Evolutionary conservation across 2,113 vertebrate genomes (phyloP).

Genomic region (Podocnemis expansa): DNA sequence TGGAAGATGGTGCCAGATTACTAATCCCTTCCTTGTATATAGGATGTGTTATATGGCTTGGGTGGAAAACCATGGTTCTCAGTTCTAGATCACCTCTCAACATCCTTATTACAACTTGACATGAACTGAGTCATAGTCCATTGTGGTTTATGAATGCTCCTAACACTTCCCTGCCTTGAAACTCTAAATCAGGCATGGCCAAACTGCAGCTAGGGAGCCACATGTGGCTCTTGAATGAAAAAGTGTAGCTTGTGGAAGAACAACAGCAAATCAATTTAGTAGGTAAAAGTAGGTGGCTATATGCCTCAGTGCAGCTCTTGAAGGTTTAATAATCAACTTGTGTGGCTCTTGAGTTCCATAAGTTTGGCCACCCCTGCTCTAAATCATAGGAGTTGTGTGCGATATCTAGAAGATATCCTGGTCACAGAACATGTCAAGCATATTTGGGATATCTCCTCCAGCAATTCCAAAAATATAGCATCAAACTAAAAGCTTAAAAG

Average conservation of each 20-base stretch:
- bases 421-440: background rate
- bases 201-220: too few relatives aligned
- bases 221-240: too few relatives aligned
- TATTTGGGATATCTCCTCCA: background rate
- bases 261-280: too few relatives aligned
- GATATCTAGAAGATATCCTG: too few relatives aligned
- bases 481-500: background rate
- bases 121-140: background rate
- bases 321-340: too few relatives aligned
- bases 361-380: too few relatives aligned
- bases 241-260: too few relatives aligned
- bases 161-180: background rate
- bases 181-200: fast-evolving
- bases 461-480: background rate
- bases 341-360: too few relatives aligned
- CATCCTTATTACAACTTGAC: background rate
- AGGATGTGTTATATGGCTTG: background rate
- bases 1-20: background rate
- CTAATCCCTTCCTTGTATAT: background rate
- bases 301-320: too few relatives aligned
- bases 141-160: background rate
- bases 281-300: too few relatives aligned
- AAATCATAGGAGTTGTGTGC: too few relatives aligned
- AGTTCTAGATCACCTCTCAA: background rate
- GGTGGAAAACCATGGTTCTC: background rate